Base-by-base conservation (phyloP, 2,113 vertebrate species). In the Scopus umbretta region DNA sequence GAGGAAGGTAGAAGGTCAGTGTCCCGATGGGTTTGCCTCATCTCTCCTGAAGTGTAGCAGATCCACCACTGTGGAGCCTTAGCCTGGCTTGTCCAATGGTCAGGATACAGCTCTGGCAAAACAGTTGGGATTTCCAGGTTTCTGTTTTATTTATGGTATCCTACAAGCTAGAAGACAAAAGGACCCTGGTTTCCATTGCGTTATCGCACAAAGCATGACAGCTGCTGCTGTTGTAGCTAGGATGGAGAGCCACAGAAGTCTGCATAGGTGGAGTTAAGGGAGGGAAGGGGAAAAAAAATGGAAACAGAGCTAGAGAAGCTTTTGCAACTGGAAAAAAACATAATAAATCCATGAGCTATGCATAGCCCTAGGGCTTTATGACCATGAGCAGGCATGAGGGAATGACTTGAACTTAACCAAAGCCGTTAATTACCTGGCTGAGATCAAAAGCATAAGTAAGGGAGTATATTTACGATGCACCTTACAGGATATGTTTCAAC, bases 351-450 rank as follows among this genome's bases (percentile, higher is more conserved):
- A 97, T 97, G 96, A 97, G 96, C 96, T 98, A 78, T 97, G 88
- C 94, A 80, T 79, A 96, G 97, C 97, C 97, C 93, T 92, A 82
- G 97, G 97, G 95, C 90, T 98, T 98, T 98, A 98, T 98, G 97
- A 97, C 97, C 97, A 96, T 1, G 95, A 98, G 93, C 93, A 97
- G 94, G 97, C 97, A 97, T 96, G 97, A 98, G 98, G 97, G 97
- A 98, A 98, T 98, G 98, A 96, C 97, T 98, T 62, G 97, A 98
- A 98, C 97, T 98, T 98, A 98, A 98, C 98, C 97, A 97, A 98
- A 98, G 98, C 98, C 96, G 97, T 98, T 98, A 98, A 98, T 98
- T 98, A 98, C 98, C 98, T 98, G 98, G 96, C 97, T 96, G 96
- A 97, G 98, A 98, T 98, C 98, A 98, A 98, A 98, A 98, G 97